Conservation (phyloP, 1,140 invertebrate species). For the Apocrypta bakeri region DNA sequence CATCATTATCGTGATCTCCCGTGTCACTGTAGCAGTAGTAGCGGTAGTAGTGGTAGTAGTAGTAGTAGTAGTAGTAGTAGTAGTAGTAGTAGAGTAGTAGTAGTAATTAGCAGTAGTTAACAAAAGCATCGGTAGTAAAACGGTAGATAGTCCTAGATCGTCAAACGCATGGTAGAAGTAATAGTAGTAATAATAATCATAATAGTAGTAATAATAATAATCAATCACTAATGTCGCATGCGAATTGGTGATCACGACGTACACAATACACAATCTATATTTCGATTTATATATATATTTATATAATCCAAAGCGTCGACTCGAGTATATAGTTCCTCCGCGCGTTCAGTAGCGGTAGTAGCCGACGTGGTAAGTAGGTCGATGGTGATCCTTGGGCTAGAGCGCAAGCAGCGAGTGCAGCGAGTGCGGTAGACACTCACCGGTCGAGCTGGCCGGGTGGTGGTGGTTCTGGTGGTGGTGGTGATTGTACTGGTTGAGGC, state of each 20-base stretch:
- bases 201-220: background rate
- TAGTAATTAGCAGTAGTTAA: background rate
- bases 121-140: background rate
- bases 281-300: background rate
- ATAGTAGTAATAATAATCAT: background rate
- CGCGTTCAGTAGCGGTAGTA: slow-evolving; percentile 48
- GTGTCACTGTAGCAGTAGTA: background rate
- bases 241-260: background rate
- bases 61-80: background rate
- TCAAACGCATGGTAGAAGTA: background rate
- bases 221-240: background rate
- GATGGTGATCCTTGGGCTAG: slow-evolving; percentile 69
- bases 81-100: background rate
- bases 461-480: slow-evolving; percentile 78
- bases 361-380: slow-evolving; percentile 42
- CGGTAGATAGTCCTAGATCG: background rate
- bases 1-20: background rate
- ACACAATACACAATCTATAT: background rate
- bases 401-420: slow-evolving; percentile 75
- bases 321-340: background rate
- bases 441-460: slow-evolving; percentile 78
- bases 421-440: slow-evolving; percentile 76
- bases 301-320: background rate
- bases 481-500: slow-evolving; percentile 78
- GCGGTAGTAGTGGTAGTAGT: background rate